Evolutionary conservation across 2,888 invertebrate genomes (phyloP), one percentile per base, ranked within the genome.

Genomic region (Lasioglossum marginatum): DNA sequence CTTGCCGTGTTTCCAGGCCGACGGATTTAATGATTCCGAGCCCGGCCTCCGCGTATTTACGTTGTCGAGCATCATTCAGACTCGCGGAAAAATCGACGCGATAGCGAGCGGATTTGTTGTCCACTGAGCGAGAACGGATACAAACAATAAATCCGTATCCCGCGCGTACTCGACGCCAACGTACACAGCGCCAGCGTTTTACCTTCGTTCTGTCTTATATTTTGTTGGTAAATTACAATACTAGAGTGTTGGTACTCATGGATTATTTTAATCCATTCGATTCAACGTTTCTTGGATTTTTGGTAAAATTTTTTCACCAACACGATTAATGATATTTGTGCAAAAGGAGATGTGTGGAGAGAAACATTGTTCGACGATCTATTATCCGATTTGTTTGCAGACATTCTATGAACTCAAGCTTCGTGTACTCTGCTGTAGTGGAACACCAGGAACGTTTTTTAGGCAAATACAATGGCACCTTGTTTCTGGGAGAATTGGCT

Each of bases 21-120:
- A 79, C 72, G 73, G 75, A 85, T 85, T 83, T 85, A 85, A 85
- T 79, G 85, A 85, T 57, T 71, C 75, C 45, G 52, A 14, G 66
- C 66, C 8, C 16, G 66, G 34, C 34, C 34, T 8, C 19, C 34
- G 23, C 27, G 78, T 82, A 70, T 82, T 84, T 84, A 78, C 37
- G n/a, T 37, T 40, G 70, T 48, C 34, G 19, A 76, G 71, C 60
- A 43, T 81, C 81, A 19, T n/a, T 23, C 48, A 34, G 14, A 1
- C 23, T 23, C 40, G 34, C 48, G 48, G 34, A 34, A 52, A 84
- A 78, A 78, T 84, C 77, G 45, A 45, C 68, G 37, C 57, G 73
- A 83, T 45, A 27, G 19, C 45, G 27, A n/a, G 27, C 19, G 73
- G 68, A 70, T 60, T 77, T 19, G 19, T 19, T 8, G 48, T 2